Conservation (phyloP, 2,888 invertebrate species). For the Beris morrisii region DNA sequence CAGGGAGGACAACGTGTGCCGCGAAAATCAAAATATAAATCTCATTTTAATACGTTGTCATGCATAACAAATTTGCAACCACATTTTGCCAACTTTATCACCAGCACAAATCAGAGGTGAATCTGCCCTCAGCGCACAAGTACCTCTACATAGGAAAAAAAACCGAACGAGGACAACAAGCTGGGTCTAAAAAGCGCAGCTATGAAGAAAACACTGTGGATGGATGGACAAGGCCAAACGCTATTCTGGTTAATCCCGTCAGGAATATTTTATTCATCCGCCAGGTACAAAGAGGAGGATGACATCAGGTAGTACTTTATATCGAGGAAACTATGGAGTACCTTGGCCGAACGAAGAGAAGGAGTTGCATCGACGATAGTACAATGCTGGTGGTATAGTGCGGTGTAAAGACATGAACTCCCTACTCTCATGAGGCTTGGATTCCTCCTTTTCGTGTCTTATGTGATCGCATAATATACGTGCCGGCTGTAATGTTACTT, state of each 20-base stretch:
- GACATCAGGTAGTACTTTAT: too few relatives aligned
- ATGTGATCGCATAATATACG: too few relatives aligned
- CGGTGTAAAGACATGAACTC: too few relatives aligned
- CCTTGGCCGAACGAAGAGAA: too few relatives aligned
- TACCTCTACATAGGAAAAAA: not conserved
- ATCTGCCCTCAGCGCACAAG: not conserved
- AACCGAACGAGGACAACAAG: not conserved
- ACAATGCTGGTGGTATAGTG: too few relatives aligned
- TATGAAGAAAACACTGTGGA: not conserved
- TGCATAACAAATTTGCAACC: slow-evolving; percentile 39
- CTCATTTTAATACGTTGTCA: slow-evolving; percentile 36
- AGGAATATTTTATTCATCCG: slow-evolving; percentile 14
- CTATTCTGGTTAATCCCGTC: slow-evolving; percentile 2
- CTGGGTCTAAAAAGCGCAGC: too few relatives aligned
- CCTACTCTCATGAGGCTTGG: too few relatives aligned
- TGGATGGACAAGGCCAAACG: not conserved
- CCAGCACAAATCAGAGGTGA: not conserved
- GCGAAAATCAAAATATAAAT: slow-evolving; percentile 36
- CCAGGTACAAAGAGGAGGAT: too few relatives aligned
- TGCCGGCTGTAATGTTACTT: not conserved
- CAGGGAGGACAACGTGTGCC: slow-evolving; percentile 19
- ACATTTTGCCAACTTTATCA: slow-evolving; percentile 33
- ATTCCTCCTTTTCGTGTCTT: too few relatives aligned
- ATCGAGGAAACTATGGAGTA: too few relatives aligned
- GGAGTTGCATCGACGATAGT: too few relatives aligned